Evolutionary conservation across 2,113 vertebrate genomes (phyloP).

Genomic region (Rhea americana): DNA sequence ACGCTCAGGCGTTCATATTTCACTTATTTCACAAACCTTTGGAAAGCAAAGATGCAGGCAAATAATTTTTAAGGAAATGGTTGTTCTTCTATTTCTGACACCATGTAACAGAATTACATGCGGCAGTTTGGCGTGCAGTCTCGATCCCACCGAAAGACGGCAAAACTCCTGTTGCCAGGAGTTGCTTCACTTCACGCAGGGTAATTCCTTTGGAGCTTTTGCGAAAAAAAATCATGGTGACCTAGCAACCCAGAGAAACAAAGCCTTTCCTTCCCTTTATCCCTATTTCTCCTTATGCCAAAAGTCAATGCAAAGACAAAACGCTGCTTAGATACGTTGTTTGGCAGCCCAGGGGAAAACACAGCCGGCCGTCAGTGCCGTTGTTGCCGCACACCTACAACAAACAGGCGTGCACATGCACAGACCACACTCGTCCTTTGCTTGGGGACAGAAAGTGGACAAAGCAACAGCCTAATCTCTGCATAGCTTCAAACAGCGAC

Average conservation of each 20-base stretch:
- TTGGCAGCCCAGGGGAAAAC: not conserved
- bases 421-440: not conserved
- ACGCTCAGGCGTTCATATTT: not conserved
- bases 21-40: not conserved
- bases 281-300: not conserved
- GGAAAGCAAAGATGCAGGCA: not conserved
- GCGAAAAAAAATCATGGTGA: not conserved
- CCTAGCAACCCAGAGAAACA: not conserved
- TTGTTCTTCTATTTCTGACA: not conserved
- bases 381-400: not conserved
- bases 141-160: accelerated
- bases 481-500: not conserved
- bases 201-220: not conserved
- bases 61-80: not conserved
- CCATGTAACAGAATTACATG: not conserved
- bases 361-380: not conserved
- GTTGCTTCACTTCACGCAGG: not conserved
- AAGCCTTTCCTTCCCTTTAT: not conserved
- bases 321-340: not conserved
- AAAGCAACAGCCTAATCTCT: not conserved
- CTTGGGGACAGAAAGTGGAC: not conserved
- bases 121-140: not conserved
- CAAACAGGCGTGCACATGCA: not conserved
- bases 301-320: not conserved
- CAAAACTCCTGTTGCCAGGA: not conserved